phyloP scores from a whole-genome alignment of 2,797 vertebrate genomes.

The Clarias fuscus region DNA sequence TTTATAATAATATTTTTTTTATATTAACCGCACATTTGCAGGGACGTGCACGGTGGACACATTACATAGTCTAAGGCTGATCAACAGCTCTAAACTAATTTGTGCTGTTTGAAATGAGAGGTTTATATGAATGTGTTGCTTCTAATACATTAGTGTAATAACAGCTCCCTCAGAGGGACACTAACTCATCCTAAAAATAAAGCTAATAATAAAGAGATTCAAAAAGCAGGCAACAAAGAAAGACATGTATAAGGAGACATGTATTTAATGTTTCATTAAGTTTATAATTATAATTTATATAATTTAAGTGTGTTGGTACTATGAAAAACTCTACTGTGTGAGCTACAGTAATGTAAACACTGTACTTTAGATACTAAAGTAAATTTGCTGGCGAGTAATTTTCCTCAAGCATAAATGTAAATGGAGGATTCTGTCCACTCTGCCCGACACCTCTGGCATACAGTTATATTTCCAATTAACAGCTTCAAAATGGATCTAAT shows the following conservation, averaged over 20 bases:
- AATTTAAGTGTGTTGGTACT: no score
- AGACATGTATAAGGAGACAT: neutral
- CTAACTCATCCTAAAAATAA: neutral
- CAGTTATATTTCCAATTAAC: neutral
- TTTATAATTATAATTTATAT: neutral
- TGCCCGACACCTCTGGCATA: neutral
- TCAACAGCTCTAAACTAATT: neutral
- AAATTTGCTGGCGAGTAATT: no score
- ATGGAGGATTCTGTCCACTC: no score
- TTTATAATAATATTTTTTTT: no score
- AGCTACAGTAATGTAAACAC: no score
- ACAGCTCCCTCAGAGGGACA: neutral
- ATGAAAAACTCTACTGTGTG: no score
- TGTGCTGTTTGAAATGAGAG: neutral
- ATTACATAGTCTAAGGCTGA: neutral
- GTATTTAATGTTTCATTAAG: neutral
- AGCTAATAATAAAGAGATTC: neutral
- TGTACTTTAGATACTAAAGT: no score
- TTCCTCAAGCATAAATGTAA: no score
- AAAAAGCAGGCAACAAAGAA: neutral
- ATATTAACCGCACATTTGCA: neutral
- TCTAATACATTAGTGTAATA: neutral
- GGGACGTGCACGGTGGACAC: neutral
- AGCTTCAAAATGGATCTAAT: conserved; percentile 22
- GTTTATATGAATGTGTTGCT: neutral